A percentile compares a stretch with the other conserved stretches of the same genome.
Conservation (phyloP, 2,113 vertebrate species). For the Genyomyrus donnyi region DNA sequence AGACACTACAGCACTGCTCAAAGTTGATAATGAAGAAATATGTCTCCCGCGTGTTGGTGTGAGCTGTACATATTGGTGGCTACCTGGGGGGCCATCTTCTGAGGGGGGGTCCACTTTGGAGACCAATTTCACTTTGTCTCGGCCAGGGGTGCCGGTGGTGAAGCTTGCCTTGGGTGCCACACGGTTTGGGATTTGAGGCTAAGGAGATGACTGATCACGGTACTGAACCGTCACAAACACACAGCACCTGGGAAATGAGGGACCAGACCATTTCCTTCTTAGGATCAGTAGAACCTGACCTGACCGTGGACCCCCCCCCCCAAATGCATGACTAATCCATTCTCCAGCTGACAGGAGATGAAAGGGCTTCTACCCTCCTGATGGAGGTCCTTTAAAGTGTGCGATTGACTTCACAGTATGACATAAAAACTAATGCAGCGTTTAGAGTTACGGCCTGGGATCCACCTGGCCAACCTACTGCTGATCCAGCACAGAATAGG, state of each 20-base stretch:
- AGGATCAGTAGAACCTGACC: neutral
- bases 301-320: neutral
- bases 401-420: constrained; percentile 12
- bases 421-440: constrained; percentile 14
- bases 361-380: neutral
- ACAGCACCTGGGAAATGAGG: neutral
- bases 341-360: constrained; percentile 1
- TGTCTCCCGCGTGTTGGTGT: neutral
- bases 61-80: neutral
- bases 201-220: neutral
- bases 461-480: neutral
- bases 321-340: constrained; percentile 11
- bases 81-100: neutral
- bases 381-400: neutral
- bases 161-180: neutral
- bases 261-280: neutral
- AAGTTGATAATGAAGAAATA: neutral
- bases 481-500: neutral
- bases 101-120: neutral
- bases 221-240: neutral
- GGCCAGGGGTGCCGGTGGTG: neutral
- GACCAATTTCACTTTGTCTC: neutral
- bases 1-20: neutral
- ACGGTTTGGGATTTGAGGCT: neutral
- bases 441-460: constrained; percentile 6